These are phyloP conservation scores for Hedya salicella DNA, from an alignment of 2,888 invertebrate species.

Conservation along the genomic window DNA sequence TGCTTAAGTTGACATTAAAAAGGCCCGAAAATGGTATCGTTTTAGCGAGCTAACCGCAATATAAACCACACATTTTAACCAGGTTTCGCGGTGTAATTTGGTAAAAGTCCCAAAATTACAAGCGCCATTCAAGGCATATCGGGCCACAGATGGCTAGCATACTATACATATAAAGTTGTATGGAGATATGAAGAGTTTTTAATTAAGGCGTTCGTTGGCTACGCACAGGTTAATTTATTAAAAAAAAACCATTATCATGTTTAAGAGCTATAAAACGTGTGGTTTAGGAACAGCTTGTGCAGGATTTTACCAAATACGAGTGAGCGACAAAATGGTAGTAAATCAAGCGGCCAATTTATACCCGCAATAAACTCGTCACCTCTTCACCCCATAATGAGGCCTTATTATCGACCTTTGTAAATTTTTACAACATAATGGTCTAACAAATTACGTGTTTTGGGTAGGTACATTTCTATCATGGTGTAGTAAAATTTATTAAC, in stretches of 20 bases:
- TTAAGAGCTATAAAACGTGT: conserved; percentile 67
- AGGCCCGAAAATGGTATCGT: conserved; percentile 60
- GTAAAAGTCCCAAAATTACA: conserved; percentile 59
- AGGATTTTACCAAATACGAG: conserved; percentile 59
- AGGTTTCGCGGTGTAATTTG: conserved; percentile 53
- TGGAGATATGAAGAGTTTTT: conserved; percentile 3
- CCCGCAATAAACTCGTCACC: conserved; percentile 70
- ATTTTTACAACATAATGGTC: conserved; percentile 56
- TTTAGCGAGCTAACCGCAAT: conserved; percentile 73
- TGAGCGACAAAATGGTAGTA: conserved; percentile 67
- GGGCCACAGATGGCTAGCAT: conserved; percentile 23
- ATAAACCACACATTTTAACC: conserved; percentile 68
- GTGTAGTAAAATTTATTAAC: conserved; percentile 19
- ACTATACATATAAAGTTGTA: conserved; percentile 4
- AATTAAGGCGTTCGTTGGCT: conserved; percentile 27
- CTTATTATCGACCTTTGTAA: conserved; percentile 63
- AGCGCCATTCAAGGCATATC: conserved; percentile 62
- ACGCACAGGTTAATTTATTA: not conserved
- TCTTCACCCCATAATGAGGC: conserved; percentile 67
- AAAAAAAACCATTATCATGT: conserved; percentile 45
- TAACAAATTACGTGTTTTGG: conserved; percentile 52
- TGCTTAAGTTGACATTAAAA: conserved; percentile 66
- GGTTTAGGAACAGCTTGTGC: conserved; percentile 55
- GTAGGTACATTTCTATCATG: conserved; percentile 43
- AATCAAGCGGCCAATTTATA: conserved; percentile 71